Percentiles rank a stretch among this genome's conserved stretches.
Conservation (phyloP, 2,113 vertebrate species). For the Mungos mungo region DNA sequence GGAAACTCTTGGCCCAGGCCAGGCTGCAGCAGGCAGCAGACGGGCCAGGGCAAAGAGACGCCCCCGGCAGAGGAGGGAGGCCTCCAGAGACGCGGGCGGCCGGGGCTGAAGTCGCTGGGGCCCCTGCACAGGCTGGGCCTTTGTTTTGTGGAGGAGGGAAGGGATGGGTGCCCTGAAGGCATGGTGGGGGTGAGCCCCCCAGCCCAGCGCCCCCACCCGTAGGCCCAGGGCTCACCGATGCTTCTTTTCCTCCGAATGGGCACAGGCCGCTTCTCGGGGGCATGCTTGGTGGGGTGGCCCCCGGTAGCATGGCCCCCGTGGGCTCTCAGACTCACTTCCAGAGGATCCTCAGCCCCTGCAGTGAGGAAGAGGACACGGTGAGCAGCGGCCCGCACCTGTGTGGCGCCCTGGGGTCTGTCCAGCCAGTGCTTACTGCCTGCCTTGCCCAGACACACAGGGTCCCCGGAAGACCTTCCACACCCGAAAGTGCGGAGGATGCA, state of each 20-base stretch:
- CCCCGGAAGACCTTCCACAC: accelerated
- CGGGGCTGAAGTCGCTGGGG: neutral
- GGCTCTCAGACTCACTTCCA: conserved; percentile 89
- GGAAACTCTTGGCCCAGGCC: conserved; percentile 80
- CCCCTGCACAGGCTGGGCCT: neutral
- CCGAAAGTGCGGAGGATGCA: too few relatives aligned
- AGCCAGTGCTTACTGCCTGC: accelerated
- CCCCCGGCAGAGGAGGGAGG: neutral
- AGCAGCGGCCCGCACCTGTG: neutral
- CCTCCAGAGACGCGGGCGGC: neutral
- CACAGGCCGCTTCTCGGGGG: conserved; percentile 90
- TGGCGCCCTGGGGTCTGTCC: accelerated
- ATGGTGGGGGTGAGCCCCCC: neutral
- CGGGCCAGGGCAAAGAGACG: conserved; percentile 66
- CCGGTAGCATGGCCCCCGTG: conserved; percentile 85
- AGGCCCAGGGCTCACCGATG: conserved; percentile 88
- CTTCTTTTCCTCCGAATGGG: conserved; percentile 94
- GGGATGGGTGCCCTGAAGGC: neutral
- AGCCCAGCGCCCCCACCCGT: neutral
- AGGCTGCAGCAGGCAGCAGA: conserved; percentile 48
- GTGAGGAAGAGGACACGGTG: conserved; percentile 62
- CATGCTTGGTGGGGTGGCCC: conserved; percentile 86
- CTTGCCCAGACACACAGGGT: accelerated
- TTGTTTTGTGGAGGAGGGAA: neutral
- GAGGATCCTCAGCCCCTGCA: conserved; percentile 91